Evolutionary conservation across 2,113 vertebrate genomes (phyloP), one percentile per base, ranked within the genome.

Genomic region (Todiramphus saurophagus): DNA sequence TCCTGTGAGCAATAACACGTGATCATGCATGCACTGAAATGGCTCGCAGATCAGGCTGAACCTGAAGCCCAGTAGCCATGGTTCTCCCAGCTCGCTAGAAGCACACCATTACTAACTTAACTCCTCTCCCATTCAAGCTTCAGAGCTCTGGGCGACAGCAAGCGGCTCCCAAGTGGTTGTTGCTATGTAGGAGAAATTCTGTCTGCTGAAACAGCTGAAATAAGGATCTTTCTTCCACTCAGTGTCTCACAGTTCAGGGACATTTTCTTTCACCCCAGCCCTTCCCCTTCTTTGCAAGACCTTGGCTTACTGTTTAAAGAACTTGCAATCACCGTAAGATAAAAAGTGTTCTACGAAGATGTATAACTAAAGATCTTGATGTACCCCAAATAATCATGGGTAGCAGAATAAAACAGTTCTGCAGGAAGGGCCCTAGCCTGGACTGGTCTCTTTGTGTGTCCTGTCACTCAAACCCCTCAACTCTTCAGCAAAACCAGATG

Each of bases 231-330:
- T 90, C 80, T 87, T 83, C 39, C 21, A 62, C 44, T 81, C 35
- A 64, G 24, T 83, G 58, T 80, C 79, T 91, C 87, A 77, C n/a
- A 92, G 82, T 87, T 96, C 90, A 96, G 51, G 84, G 89, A 58
- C 43, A 48, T 80, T 92, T 96, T 82, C 56, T 87, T 69, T 76
- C 75, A 85, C 41, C 76, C 35, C 10, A 93, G 64, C 70, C 55
- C 48, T 92, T 93, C 55, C 12, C 37, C 39, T 89, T 41, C 73
- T 77, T 69, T 78, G 41, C 77, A 95, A 85, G 96, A 86, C 94
- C 96, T 96, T 97, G 95, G 21, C 16, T 94, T 89, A 60, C 37
- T 95, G 93, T 96, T 97, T 96, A 96, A 92, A 93, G 95, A 92
- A 92, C 89, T 94, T 94, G 28, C 77, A 91, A 68, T 92, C 92